A percentile compares a stretch with the other conserved stretches of the same genome.
phyloP scores from a whole-genome alignment of 2,113 vertebrate species.

The Empidonax alnorum region DNA sequence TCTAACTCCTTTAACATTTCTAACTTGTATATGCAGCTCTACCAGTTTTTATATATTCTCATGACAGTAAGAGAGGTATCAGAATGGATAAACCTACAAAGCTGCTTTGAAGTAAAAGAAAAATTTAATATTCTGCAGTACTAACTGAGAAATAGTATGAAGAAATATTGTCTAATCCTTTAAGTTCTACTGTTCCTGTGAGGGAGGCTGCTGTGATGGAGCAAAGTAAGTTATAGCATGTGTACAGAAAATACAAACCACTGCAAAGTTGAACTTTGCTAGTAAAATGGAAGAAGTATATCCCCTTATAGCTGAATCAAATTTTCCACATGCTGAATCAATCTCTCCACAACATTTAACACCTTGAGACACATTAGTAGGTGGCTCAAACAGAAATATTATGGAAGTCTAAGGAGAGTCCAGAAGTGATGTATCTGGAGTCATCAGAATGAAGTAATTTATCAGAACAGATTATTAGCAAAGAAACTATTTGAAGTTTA shows the following conservation, averaged over 20 bases:
- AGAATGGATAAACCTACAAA: background rate
- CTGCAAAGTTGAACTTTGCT: background rate
- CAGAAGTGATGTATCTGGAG: background rate
- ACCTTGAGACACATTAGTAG: background rate
- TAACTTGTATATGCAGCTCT: background rate
- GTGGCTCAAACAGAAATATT: background rate
- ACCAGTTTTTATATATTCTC: background rate
- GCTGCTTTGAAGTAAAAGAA: background rate
- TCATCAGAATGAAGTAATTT: background rate
- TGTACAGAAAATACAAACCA: background rate
- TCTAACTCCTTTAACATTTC: background rate
- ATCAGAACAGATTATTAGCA: background rate
- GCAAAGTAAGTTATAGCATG: fast-evolving
- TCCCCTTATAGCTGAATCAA: background rate
- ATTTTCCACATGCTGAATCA: background rate
- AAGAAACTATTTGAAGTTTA: background rate
- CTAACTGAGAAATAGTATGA: background rate
- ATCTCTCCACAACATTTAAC: background rate
- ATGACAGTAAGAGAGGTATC: background rate
- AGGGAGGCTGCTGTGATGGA: background rate
- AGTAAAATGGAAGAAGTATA: background rate
- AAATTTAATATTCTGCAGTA: background rate
- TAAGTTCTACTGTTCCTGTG: background rate
- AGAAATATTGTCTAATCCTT: background rate
- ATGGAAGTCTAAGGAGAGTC: background rate